Conservation (phyloP, 2,797 vertebrate species). For the Arrhamphus sclerolepis region DNA sequence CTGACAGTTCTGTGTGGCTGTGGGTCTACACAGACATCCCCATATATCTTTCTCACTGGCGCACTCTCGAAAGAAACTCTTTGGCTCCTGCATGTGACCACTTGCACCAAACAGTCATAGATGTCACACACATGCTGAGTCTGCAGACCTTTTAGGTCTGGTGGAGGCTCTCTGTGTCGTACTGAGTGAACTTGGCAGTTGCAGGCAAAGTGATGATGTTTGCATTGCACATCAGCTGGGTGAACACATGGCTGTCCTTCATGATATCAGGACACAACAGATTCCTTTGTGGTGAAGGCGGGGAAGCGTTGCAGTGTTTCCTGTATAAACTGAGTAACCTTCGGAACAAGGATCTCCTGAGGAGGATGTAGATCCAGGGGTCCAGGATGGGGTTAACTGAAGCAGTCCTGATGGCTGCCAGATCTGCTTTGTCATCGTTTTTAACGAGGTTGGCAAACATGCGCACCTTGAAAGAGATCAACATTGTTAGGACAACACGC, state of each 20-base stretch:
- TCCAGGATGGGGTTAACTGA: constrained; percentile 95
- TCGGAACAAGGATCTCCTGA: constrained; percentile 88
- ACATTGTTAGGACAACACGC: neutral
- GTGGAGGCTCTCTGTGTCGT: constrained; percentile 2
- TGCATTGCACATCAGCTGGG: constrained; percentile 59
- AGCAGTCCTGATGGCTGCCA: constrained; percentile 92
- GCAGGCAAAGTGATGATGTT: constrained; percentile 53
- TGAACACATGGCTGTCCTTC: constrained; percentile 48
- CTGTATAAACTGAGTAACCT: constrained; percentile 51
- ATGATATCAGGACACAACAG: constrained; percentile 36
- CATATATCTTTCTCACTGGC: neutral
- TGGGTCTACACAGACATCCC: constrained; percentile 3
- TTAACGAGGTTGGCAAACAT: constrained; percentile 89
- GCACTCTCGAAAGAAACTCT: neutral
- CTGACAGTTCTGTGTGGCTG: neutral
- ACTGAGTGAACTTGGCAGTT: constrained; percentile 19
- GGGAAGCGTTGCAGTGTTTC: constrained; percentile 10
- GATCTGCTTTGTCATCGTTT: constrained; percentile 81
- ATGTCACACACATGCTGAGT: neutral
- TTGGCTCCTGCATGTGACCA: neutral
- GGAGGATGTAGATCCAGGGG: constrained; percentile 97
- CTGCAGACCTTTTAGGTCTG: constrained; percentile 28
- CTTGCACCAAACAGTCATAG: constrained; percentile 1
- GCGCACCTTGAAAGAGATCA: constrained; percentile 79
- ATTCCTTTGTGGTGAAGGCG: neutral